Base-by-base conservation (phyloP, 2,888 invertebrate species). In the Pristionchus fissidentatus region DNA sequence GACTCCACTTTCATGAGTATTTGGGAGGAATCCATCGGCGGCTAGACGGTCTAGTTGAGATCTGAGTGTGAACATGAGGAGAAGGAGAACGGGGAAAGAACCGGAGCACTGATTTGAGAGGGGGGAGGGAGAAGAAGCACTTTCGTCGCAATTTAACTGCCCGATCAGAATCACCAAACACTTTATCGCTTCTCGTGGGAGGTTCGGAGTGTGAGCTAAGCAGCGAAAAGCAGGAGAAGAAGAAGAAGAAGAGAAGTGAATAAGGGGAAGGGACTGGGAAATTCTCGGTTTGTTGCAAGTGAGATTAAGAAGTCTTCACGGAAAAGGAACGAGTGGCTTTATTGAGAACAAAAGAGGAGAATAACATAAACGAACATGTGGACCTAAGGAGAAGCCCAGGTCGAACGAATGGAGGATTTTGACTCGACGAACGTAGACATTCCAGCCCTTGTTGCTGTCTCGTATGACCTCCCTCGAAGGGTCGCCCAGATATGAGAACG, bases 401-500 rank as follows among this genome's bases (percentile, higher is more conserved):
- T 43, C 3, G 70, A 70, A 4, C 66, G 38, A 43, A 77, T 49
- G 19, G 77, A 49, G 1, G 77, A 29, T 49, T 32, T 32, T 2
- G 77, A 49, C 26, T 46, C 77, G 19, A 52, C 49, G 15, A 19
- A 22, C 15, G 49, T 49, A 22, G 46, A 41, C 2, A 49, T 3
- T 29, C 19, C 26, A 0, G n/a, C 70, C 8, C 70, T 35, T 13
- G 38, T 15, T 26, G 38, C 38, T n/a, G 70, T 35, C 49, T 79
- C 57, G 49, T 57, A 79, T 8, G 55, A 22, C n/a, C 32, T n/a
- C 15, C 79, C 79, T 41, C 79, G 52, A 10, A 79, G 38, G 1
- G 79, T 79, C 3, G 79, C 55, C 26, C n/a, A 79, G 35, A 79
- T 38, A 49, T 62, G 80, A 15, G 60, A 46, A 43, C 80, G 80